These are phyloP conservation scores for Oegoconia quadripuncta DNA, from an alignment of 2,888 invertebrate genomes.

Conservation along the genomic window DNA sequence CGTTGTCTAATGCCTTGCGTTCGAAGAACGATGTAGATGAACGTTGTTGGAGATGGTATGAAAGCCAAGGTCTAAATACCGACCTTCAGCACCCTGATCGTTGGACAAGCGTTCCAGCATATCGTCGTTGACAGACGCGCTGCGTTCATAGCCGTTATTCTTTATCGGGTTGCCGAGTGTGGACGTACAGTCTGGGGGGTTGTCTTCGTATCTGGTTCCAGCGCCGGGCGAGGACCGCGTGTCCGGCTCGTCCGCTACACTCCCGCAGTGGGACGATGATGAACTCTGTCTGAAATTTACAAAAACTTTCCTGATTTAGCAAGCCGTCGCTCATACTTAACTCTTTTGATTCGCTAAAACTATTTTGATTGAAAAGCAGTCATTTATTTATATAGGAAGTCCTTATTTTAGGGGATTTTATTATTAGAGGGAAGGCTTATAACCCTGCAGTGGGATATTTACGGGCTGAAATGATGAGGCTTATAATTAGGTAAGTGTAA, in stretches of 20 bases:
- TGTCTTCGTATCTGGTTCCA: constrained; percentile 66
- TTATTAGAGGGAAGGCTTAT: too few relatives aligned
- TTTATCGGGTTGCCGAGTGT: constrained; percentile 68
- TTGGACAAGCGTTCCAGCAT: constrained; percentile 69
- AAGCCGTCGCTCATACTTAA: too few relatives aligned
- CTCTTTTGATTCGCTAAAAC: too few relatives aligned
- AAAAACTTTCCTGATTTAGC: background rate
- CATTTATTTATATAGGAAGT: too few relatives aligned
- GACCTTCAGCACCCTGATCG: constrained; percentile 77
- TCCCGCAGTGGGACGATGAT: constrained; percentile 74
- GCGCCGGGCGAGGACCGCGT: constrained; percentile 74
- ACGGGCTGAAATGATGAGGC: background rate
- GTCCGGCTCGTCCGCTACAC: constrained; percentile 71
- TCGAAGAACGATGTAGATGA: background rate
- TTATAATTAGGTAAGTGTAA: constrained; percentile 36
- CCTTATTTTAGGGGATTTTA: too few relatives aligned
- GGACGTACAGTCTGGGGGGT: constrained; percentile 69
- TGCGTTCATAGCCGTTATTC: constrained; percentile 76
- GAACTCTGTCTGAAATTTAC: constrained; percentile 64
- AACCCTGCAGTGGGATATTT: too few relatives aligned
- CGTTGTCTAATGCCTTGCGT: background rate
- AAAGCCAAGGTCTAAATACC: constrained; percentile 4
- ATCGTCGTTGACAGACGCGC: constrained; percentile 63
- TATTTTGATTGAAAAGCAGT: too few relatives aligned
- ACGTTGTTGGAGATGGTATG: background rate